A percentile compares a stretch with the other conserved stretches of the same genome.
These are phyloP conservation scores for Hemicentrotus pulcherrimus DNA, from an alignment of 35 echinoderm and acorn worm species.

Conservation along the genomic window DNA sequence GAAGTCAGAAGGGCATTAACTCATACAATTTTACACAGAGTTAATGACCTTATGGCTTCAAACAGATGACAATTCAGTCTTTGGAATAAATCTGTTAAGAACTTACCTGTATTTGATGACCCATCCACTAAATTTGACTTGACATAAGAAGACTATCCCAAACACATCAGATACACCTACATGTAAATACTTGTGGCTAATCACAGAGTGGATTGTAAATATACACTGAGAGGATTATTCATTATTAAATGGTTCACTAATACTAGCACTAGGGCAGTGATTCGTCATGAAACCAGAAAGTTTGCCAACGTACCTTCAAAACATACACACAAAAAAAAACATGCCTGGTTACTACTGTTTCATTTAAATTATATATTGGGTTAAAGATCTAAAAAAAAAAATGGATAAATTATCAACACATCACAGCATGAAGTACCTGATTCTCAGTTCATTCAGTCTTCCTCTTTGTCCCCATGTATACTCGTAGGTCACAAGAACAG, in stretches of 20 bases:
- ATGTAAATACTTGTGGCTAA: background rate
- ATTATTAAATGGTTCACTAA: background rate
- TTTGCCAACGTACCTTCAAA: no score
- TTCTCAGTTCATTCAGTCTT: slow-evolving; percentile 40
- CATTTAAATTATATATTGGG: background rate
- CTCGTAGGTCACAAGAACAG: background rate
- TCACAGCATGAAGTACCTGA: background rate
- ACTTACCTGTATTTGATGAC: no score
- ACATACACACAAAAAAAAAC: no score
- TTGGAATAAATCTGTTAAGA: no score
- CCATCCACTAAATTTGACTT: no score
- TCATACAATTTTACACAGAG: background rate
- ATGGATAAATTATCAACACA: background rate
- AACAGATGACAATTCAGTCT: no score
- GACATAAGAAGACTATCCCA: no score
- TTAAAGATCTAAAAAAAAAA: background rate
- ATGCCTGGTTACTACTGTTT: background rate
- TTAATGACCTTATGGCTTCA: background rate
- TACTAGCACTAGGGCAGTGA: background rate
- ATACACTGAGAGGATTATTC: background rate
- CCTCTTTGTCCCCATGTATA: slow-evolving; percentile 35
- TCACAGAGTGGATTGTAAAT: background rate
- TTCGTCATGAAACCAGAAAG: no score
- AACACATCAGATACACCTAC: no score
- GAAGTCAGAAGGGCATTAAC: background rate